Evolutionary conservation across 2,797 vertebrate genomes (phyloP).

Genomic region (Chelidonichthys spinosus): DNA sequence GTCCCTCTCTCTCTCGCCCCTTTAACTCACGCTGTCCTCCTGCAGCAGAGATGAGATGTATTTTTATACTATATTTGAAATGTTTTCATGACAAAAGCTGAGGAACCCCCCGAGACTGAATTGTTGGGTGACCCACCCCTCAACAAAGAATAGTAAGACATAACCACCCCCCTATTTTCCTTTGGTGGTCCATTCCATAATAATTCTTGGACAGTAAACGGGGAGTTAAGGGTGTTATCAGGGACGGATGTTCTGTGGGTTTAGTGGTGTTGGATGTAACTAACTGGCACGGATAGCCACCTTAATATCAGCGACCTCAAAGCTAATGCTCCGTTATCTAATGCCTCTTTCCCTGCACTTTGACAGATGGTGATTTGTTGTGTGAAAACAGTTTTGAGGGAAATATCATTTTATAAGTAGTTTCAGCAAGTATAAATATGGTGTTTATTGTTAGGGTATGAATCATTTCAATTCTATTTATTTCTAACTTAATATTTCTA

Average conservation of each 20-base stretch:
- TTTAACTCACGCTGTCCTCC: too few relatives aligned
- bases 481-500: background rate
- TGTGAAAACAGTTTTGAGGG: background rate
- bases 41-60: too few relatives aligned
- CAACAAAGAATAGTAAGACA: too few relatives aligned
- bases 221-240: background rate
- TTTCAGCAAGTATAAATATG: background rate
- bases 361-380: background rate
- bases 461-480: background rate
- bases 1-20: too few relatives aligned
- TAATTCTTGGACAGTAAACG: too few relatives aligned
- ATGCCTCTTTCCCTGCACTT: background rate
- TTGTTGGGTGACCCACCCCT: too few relatives aligned
- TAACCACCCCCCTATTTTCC: too few relatives aligned
- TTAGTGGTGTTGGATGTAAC: background rate
- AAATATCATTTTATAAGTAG: background rate
- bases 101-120: too few relatives aligned
- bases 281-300: background rate
- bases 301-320: background rate
- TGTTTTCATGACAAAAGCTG: too few relatives aligned
- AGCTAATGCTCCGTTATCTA: background rate
- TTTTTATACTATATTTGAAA: too few relatives aligned
- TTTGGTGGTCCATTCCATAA: too few relatives aligned
- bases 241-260: background rate
- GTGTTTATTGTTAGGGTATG: background rate